Conservation (phyloP, 2,797 vertebrate species). For the Sebastes oblongus region DNA sequence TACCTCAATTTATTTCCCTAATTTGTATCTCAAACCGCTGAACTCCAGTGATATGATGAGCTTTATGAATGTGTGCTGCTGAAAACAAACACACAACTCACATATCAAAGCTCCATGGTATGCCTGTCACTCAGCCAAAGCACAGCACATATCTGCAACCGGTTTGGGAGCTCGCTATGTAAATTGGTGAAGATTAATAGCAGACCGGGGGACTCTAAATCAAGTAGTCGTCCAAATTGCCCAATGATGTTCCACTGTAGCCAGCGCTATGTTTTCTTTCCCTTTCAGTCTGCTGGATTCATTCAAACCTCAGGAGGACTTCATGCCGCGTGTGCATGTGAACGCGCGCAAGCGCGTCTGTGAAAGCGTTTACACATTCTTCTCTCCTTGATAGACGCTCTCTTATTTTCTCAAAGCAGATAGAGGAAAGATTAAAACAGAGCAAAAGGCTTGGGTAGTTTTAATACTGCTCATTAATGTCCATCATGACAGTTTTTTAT, state of each 20-base stretch:
- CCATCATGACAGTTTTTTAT: conserved; percentile 60
- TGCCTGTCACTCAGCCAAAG: conserved; percentile 47
- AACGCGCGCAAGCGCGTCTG: conserved; percentile 50
- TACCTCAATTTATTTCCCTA: not conserved
- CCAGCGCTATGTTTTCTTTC: conserved; percentile 68
- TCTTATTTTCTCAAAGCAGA: conserved; percentile 41
- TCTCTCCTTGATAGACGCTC: conserved; percentile 45
- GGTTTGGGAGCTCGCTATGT: conserved; percentile 61
- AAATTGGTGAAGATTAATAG: conserved; percentile 77
- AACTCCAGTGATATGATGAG: conserved; percentile 9
- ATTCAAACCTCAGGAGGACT: conserved; percentile 75
- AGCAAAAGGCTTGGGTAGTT: conserved; percentile 16
- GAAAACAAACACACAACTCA: conserved; percentile 43
- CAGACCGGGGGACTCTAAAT: conserved; percentile 76
- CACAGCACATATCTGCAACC: conserved; percentile 56
- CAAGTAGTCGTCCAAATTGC: conserved; percentile 69
- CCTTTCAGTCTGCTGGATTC: conserved; percentile 75
- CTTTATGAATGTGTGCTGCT: conserved; percentile 4
- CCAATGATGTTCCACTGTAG: conserved; percentile 55
- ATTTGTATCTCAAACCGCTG: not conserved
- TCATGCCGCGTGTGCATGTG: conserved; percentile 46
- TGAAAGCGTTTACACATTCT: conserved; percentile 70
- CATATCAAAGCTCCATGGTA: conserved; percentile 37
- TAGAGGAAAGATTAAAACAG: conserved; percentile 17
- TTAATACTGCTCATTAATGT: conserved; percentile 66